phyloP scores from a whole-genome alignment of 1,140 invertebrate genomes.

The Caenorhabditis brenneri region DNA sequence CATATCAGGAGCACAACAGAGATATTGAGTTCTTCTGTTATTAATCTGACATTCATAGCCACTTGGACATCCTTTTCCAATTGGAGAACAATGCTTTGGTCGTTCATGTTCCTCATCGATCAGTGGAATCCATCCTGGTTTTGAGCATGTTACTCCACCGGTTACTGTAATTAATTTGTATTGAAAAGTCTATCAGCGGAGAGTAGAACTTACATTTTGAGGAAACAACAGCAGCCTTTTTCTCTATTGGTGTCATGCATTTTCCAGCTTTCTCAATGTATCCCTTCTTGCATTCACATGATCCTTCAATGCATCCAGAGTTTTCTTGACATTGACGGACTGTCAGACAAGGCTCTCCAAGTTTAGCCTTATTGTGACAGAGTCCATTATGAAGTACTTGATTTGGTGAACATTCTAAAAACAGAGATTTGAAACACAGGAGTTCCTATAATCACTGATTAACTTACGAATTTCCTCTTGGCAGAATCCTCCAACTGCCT shows the following conservation, averaged over 20 bases:
- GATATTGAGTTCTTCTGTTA: conserved; percentile 48
- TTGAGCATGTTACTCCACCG: conserved; percentile 24
- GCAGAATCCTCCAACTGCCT: conserved; percentile 51
- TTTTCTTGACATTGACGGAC: conserved; percentile 41
- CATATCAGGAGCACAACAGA: conserved; percentile 50
- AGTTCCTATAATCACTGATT: not conserved
- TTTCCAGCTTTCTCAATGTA: conserved; percentile 49
- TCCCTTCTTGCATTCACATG: conserved; percentile 50
- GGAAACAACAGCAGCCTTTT: not conserved
- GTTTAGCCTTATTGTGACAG: conserved; percentile 29
- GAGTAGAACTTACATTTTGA: not conserved
- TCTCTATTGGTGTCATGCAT: conserved; percentile 34
- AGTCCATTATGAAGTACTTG: conserved; percentile 48
- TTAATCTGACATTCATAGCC: conserved; percentile 54
- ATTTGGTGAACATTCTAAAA: conserved; percentile 43
- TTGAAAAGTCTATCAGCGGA: no score
- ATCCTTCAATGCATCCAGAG: conserved; percentile 46
- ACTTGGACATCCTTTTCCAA: conserved; percentile 15
- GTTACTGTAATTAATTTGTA: not conserved
- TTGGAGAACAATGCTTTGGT: conserved; percentile 25
- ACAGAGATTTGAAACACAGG: not conserved
- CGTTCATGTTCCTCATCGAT: conserved; percentile 25
- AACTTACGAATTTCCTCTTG: conserved; percentile 42
- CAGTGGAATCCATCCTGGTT: conserved; percentile 38
- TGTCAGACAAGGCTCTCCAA: conserved; percentile 42